Conservation (phyloP, 1,140 invertebrate genomes). For the Heliothis subflexa region DNA sequence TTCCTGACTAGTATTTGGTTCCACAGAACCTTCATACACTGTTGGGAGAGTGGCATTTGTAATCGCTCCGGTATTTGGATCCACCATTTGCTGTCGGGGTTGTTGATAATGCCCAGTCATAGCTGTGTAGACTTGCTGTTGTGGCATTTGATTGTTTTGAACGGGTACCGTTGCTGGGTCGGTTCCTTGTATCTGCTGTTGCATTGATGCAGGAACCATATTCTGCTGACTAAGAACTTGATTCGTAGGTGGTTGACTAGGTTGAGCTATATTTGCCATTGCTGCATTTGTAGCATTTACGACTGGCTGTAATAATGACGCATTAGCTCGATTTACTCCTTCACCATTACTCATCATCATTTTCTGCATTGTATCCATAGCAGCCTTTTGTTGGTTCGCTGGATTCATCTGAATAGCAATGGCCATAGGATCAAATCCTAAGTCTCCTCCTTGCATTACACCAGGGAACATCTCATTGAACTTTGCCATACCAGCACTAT, state of each 20-base stretch:
- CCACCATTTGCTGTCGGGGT: conserved; percentile 50
- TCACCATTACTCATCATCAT: conserved; percentile 62
- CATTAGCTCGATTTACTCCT: conserved; percentile 40
- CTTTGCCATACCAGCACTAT: conserved; percentile 70
- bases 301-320: conserved; percentile 46
- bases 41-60: conserved; percentile 37
- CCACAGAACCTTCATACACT: conserved; percentile 50
- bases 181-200: conserved; percentile 3
- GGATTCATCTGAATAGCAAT: conserved; percentile 84
- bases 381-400: conserved; percentile 73
- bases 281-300: conserved; percentile 48
- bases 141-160: conserved; percentile 29
- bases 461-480: conserved; percentile 82
- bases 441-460: conserved; percentile 71
- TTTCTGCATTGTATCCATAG: conserved; percentile 70
- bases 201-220: neutral
- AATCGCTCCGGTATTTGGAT: conserved; percentile 53
- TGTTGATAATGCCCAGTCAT: conserved; percentile 44
- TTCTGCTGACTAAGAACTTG: conserved; percentile 36
- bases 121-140: conserved; percentile 56
- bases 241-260: conserved; percentile 24
- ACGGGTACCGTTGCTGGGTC: neutral
- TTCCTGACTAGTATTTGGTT: conserved; percentile 29
- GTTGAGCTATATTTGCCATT: conserved; percentile 27
- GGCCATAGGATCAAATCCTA: conserved; percentile 81